Percentiles rank a stretch among this genome's conserved stretches.
These are phyloP conservation scores for Baccha elongata DNA, from an alignment of 2,888 invertebrate genomes.

Conservation along the genomic window DNA sequence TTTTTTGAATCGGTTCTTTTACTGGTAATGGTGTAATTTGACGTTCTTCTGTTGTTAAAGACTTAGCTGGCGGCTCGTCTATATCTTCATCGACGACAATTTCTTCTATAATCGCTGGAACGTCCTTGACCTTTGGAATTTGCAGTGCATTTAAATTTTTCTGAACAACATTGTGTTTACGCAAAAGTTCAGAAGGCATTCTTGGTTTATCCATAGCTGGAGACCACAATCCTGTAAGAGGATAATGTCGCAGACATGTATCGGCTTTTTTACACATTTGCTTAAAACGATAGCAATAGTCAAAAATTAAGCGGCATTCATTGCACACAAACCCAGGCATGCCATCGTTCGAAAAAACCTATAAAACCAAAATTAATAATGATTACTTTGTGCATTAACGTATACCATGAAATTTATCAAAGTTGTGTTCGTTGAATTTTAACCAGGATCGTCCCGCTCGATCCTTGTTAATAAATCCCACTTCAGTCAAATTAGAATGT, in stretches of 20 bases:
- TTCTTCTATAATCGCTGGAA: background rate
- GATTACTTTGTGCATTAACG: too few species aligned
- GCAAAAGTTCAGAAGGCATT: slow-evolving; percentile 82
- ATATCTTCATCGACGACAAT: slow-evolving; percentile 8
- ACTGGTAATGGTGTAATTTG: background rate
- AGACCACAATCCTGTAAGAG: slow-evolving; percentile 86
- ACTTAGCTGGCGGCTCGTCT: background rate
- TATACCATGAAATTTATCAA: too few species aligned
- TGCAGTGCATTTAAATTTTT: slow-evolving; percentile 62
- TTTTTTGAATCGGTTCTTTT: background rate
- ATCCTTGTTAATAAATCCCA: too few species aligned
- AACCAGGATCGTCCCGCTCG: too few species aligned
- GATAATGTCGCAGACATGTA: slow-evolving; percentile 87
- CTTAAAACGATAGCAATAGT: slow-evolving; percentile 89
- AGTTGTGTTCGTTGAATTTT: too few species aligned
- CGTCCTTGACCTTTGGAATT: slow-evolving; percentile 72
- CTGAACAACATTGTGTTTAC: background rate
- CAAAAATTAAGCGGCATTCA: slow-evolving; percentile 87
- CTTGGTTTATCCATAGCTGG: slow-evolving; percentile 82
- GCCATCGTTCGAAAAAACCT: slow-evolving; percentile 84
- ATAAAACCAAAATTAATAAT: slow-evolving; percentile 28
- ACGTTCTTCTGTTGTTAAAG: background rate
- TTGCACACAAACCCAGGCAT: slow-evolving; percentile 89
- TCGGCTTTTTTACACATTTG: slow-evolving; percentile 90
- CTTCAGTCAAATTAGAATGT: too few species aligned